Base-by-base conservation (phyloP, 2,113 vertebrate genomes). In the Perca schrenkii region DNA sequence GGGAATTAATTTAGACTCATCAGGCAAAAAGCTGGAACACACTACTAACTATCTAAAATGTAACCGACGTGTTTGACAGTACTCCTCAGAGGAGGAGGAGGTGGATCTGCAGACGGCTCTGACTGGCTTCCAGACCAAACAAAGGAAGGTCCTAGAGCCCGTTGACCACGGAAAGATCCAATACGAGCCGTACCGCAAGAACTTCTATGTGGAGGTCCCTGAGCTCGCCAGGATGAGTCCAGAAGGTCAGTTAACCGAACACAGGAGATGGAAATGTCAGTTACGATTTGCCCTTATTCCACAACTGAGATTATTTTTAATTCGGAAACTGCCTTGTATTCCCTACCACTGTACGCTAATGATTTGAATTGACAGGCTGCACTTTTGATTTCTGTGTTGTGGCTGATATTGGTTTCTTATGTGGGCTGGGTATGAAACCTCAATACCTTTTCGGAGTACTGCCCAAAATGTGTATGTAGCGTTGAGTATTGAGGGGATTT, bases 161-260 rank as follows among this genome's bases (percentile, higher is more conserved):
- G 98, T 99, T 16, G 98, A 99, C 94, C 98, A 99, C 78, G 96
- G 96, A 60, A 99, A 99, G 92, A 99, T 99, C 82, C 96, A 99
- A 84, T 99, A 99, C 63, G 98, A 99, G 63, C 13, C 97, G 0
- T 99, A 97, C 91, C 96, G 98, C 82, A 99, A 98, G 88, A 99
- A 99, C 85, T 99, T 99, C 91, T 99, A 99, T 0, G 98, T 99
- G 40, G 98, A 99, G 93, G 98, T 99, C 84, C 98, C 98, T 72
- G 98, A 99, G 78, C 92, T 99, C 49, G 96, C 97, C 77, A 97
- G 95, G 94, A 99, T 99, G 98, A 96, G 95, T 56, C 92, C 88
- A 66, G 98, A 99, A 77, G 98, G 98, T 99, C 92, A 80, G 86
- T 86, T 11, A 60, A 56, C 52, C 0, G 2, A 14, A 25, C 46